These are phyloP conservation scores for Oreotrochilus melanogaster DNA, from an alignment of 2,113 vertebrate species.

Conservation along the genomic window DNA sequence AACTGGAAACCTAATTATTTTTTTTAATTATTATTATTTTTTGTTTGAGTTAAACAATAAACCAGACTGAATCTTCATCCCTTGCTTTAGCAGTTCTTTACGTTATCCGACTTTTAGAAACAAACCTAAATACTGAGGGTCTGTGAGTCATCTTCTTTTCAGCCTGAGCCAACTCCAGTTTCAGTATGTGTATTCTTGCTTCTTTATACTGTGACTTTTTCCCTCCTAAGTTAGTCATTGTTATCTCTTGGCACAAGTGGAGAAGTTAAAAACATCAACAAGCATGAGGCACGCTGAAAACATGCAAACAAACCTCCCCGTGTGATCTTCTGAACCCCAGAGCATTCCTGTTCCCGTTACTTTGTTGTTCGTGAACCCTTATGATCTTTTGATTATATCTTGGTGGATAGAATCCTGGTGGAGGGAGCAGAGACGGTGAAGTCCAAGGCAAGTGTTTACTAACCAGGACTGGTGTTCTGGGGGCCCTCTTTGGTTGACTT, in stretches of 20 bases:
- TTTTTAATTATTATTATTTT: neutral
- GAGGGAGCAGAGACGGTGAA: neutral
- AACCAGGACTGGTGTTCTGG: neutral
- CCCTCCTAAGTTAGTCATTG: slow-evolving; percentile 42
- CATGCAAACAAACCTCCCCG: slow-evolving; percentile 34
- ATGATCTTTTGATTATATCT: neutral
- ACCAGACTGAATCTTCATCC: neutral
- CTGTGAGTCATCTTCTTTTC: slow-evolving; percentile 61
- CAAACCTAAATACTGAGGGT: slow-evolving; percentile 3
- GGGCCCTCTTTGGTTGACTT: neutral
- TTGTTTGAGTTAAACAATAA: neutral
- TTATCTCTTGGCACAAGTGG: slow-evolving; percentile 60
- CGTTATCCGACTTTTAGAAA: slow-evolving; percentile 49
- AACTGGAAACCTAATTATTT: neutral
- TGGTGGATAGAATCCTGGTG: neutral
- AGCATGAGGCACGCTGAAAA: slow-evolving; percentile 39
- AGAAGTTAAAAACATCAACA: slow-evolving; percentile 25
- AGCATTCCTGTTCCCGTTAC: neutral
- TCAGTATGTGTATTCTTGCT: slow-evolving; percentile 13
- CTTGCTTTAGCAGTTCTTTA: slow-evolving; percentile 7
- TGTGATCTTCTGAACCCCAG: slow-evolving; percentile 10
- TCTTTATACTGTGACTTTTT: slow-evolving; percentile 20
- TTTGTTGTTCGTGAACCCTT: slow-evolving; percentile 2
- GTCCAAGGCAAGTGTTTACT: neutral
- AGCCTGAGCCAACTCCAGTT: slow-evolving; percentile 20